Evolutionary conservation across 1,140 invertebrate genomes (phyloP).

Genomic region (Phymorhynchus buccinoides): DNA sequence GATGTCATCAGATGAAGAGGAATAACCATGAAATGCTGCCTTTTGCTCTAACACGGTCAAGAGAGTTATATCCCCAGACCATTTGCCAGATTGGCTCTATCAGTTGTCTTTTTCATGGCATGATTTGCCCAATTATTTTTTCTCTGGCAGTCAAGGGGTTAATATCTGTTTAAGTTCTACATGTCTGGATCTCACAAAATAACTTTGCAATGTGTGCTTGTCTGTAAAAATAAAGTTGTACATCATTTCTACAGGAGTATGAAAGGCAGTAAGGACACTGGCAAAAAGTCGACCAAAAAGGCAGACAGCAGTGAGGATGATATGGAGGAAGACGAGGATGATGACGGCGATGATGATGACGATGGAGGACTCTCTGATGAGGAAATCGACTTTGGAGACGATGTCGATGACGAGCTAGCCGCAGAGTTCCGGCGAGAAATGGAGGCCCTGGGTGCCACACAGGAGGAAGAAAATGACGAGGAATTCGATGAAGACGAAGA

Average conservation of each 20-base stretch:
- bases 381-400: conserved; percentile 69
- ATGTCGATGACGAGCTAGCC: conserved; percentile 64
- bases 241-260: not conserved
- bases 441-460: conserved; percentile 26
- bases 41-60: no score
- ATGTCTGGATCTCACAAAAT: no score
- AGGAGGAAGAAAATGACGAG: conserved; percentile 42
- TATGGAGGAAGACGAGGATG: conserved; percentile 60
- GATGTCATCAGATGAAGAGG: no score
- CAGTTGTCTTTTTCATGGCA: no score
- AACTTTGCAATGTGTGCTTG: no score
- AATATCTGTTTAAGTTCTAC: no score
- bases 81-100: no score
- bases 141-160: no score
- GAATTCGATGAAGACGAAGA: conserved; percentile 43
- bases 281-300: not conserved
- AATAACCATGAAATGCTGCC: no score
- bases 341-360: conserved; percentile 64
- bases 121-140: no score
- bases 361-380: conserved; percentile 66
- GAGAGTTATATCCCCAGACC: no score
- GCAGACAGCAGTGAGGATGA: conserved; percentile 54
- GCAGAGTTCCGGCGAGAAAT: conserved; percentile 49
- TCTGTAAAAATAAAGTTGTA: no score
- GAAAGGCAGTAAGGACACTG: not conserved